Percentiles rank a stretch among this genome's conserved stretches.
phyloP scores from a whole-genome alignment of 2,888 invertebrate species.

The Sphaerophoria taeniata region DNA sequence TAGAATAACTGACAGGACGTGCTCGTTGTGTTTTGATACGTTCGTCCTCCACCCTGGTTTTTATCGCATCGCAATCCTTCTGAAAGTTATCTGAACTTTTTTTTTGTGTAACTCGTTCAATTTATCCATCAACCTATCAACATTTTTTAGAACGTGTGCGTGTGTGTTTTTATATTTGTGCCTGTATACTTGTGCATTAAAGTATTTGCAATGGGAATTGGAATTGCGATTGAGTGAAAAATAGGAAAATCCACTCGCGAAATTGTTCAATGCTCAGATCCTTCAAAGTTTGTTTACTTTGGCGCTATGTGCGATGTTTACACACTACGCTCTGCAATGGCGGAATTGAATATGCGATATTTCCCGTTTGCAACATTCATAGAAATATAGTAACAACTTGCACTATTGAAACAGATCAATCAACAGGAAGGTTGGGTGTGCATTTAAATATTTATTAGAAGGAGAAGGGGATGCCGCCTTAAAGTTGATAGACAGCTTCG shows the following conservation, averaged over 20 bases:
- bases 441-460: too few relatives aligned
- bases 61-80: not conserved
- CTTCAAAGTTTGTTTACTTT: constrained; percentile 64
- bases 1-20: constrained; percentile 69
- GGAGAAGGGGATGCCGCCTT: too few relatives aligned
- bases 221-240: constrained; percentile 72
- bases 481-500: too few relatives aligned
- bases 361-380: not conserved
- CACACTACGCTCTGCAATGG: not conserved
- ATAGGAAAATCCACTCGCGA: constrained; percentile 71
- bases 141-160: constrained; percentile 4
- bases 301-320: constrained; percentile 15
- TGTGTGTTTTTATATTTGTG: not conserved
- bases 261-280: constrained; percentile 56
- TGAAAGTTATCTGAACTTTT: constrained; percentile 15
- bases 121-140: constrained; percentile 65
- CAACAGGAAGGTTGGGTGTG: too few relatives aligned
- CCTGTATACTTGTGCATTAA: constrained; percentile 2
- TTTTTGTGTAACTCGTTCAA: constrained; percentile 27
- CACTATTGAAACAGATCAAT: too few relatives aligned
- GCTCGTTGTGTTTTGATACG: constrained; percentile 48
- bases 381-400: too few relatives aligned
- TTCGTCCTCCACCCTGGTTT: not conserved
- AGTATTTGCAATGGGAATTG: constrained; percentile 69
- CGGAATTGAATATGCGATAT: constrained; percentile 30